A percentile compares a stretch with the other conserved stretches of the same genome.
These are phyloP conservation scores for Dorcus parallelipipedus DNA, from an alignment of 2,888 invertebrate genomes.

Conservation along the genomic window DNA sequence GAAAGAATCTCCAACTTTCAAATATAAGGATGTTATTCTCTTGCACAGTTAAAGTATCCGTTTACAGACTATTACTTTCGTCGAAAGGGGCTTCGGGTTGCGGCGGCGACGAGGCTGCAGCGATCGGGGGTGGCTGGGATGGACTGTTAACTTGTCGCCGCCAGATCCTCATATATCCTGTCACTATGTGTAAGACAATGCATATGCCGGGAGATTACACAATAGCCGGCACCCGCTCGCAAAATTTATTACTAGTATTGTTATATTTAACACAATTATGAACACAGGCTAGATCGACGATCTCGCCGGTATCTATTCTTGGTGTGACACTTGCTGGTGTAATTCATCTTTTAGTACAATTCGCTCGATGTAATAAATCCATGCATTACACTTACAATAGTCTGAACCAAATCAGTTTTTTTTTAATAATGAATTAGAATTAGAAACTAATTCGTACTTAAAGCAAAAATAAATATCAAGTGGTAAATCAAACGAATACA, in stretches of 20 bases:
- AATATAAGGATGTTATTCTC: not conserved
- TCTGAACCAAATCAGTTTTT: no score
- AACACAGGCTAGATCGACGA: not conserved
- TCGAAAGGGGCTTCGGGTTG: not conserved
- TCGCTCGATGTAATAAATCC: no score
- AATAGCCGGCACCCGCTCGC: conserved; percentile 18
- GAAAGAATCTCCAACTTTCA: conserved; percentile 15
- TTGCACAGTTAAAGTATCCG: conserved; percentile 3
- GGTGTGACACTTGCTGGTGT: no score
- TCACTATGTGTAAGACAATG: conserved; percentile 38
- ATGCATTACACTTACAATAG: no score
- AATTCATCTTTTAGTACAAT: no score
- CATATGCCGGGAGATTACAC: conserved; percentile 17
- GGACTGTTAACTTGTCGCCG: conserved; percentile 41
- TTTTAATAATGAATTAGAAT: no score
- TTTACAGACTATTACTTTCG: conserved; percentile 3
- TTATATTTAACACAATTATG: conserved; percentile 22
- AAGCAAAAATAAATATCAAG: no score
- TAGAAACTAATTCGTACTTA: no score
- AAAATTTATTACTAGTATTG: conserved; percentile 20
- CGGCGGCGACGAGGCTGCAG: not conserved
- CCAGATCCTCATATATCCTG: conserved; percentile 39
- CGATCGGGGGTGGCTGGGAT: not conserved
- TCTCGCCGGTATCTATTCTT: not conserved
- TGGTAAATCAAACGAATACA: no score